These are phyloP conservation scores for Iphiclides podalirius DNA, from an alignment of 2,888 invertebrate species.

Conservation along the genomic window DNA sequence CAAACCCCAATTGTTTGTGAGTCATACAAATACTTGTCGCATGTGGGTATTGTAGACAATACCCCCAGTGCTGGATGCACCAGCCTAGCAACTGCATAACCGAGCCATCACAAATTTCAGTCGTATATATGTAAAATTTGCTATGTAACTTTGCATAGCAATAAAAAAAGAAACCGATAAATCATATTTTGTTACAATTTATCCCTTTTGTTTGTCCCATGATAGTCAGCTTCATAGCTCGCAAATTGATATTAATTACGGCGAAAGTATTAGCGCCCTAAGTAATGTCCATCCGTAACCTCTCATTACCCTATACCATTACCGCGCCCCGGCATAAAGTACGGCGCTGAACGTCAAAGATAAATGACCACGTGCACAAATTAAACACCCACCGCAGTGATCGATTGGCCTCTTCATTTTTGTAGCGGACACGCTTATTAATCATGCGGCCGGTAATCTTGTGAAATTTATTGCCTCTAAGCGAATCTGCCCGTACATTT, in stretches of 20 bases:
- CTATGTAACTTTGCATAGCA: too few species aligned
- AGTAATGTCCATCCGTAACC: conserved; percentile 31
- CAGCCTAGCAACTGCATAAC: too few species aligned
- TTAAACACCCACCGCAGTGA: conserved; percentile 75
- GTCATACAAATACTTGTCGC: too few species aligned
- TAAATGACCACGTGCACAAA: conserved; percentile 66
- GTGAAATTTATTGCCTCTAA: conserved; percentile 78
- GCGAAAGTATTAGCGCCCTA: conserved; percentile 12
- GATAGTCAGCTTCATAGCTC: too few species aligned
- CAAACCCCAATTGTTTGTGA: too few species aligned
- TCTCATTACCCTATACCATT: conserved; percentile 55
- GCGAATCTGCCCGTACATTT: conserved; percentile 74
- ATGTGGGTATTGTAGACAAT: too few species aligned
- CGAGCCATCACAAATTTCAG: too few species aligned
- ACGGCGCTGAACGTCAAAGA: conserved; percentile 64
- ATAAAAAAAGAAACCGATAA: too few species aligned
- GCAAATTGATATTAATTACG: conserved; percentile 2
- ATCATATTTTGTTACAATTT: too few species aligned
- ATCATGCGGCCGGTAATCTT: conserved; percentile 71
- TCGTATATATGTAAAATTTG: too few species aligned
- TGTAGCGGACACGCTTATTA: conserved; percentile 65
- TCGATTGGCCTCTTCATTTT: conserved; percentile 75
- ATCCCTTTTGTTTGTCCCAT: too few species aligned
- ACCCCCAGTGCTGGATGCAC: too few species aligned
- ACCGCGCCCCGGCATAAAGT: conserved; percentile 41